Evolutionary conservation across 2,888 invertebrate species (phyloP).

Genomic region (Eupithecia vulgata): DNA sequence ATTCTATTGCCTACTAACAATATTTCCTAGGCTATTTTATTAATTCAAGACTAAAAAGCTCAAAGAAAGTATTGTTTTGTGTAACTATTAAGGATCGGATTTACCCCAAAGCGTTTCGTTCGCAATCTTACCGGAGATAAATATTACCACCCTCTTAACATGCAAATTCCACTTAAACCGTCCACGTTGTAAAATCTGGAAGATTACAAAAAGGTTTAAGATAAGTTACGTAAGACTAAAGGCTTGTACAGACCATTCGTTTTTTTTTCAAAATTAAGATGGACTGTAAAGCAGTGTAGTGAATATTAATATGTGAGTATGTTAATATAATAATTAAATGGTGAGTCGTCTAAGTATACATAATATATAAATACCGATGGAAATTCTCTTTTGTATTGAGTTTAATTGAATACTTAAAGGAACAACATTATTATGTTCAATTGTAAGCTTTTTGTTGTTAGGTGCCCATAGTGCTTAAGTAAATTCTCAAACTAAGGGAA

Average conservation of each 20-base stretch:
- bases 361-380: too few species aligned
- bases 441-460: too few species aligned
- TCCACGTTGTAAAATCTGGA: slow-evolving; percentile 16
- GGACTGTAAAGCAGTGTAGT: not conserved
- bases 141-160: slow-evolving; percentile 18
- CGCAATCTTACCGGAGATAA: slow-evolving; percentile 4
- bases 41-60: not conserved
- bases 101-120: slow-evolving; percentile 5
- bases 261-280: not conserved
- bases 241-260: not conserved
- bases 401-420: too few species aligned
- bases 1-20: not conserved
- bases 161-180: slow-evolving; percentile 18
- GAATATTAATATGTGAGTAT: too few species aligned
- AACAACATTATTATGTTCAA: too few species aligned
- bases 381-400: too few species aligned
- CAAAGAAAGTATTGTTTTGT: not conserved
- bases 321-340: too few species aligned
- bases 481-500: too few species aligned
- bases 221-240: slow-evolving; percentile 17
- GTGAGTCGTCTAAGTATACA: not conserved
- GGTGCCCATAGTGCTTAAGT: too few species aligned
- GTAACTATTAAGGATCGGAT: slow-evolving; percentile 2
- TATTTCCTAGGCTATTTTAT: not conserved
- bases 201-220: slow-evolving; percentile 29